These are phyloP conservation scores for Etia nguti DNA, from an alignment of 2,113 vertebrate genomes.

Conservation along the genomic window DNA sequence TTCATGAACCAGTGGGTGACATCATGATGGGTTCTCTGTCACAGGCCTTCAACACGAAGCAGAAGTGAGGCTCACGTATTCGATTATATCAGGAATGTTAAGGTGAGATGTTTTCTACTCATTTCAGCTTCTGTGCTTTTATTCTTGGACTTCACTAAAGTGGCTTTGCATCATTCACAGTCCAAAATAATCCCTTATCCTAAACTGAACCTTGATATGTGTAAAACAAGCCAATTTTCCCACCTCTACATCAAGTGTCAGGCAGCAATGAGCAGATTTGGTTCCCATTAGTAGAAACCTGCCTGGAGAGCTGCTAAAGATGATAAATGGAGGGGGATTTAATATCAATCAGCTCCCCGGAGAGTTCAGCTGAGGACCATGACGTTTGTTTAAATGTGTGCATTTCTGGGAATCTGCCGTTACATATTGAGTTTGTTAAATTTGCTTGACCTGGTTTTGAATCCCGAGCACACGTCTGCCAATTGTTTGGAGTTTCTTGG, in stretches of 20 bases:
- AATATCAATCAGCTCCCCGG: neutral
- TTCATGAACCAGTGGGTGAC: too few species aligned
- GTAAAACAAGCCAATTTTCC: neutral
- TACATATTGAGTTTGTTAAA: neutral
- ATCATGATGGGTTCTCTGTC: neutral
- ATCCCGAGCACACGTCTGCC: neutral
- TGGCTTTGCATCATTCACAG: neutral
- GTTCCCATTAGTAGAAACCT: neutral
- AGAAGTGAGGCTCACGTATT: neutral
- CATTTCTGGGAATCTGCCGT: accelerated
- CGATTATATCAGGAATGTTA: accelerated
- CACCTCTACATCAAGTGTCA: neutral
- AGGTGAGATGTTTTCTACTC: neutral
- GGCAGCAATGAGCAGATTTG: neutral
- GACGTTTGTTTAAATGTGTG: neutral
- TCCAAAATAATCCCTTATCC: neutral
- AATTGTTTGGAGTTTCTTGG: neutral
- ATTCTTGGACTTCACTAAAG: neutral
- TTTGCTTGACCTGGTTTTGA: neutral
- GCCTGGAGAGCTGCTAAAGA: neutral
- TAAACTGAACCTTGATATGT: neutral
- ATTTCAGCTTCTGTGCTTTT: neutral
- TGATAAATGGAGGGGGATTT: neutral
- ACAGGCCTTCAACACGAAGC: neutral
- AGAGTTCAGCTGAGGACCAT: neutral